Evolutionary conservation across 2,113 vertebrate genomes (phyloP), one percentile per base, ranked within the genome.

Genomic region (Pogonocichla stellata): DNA sequence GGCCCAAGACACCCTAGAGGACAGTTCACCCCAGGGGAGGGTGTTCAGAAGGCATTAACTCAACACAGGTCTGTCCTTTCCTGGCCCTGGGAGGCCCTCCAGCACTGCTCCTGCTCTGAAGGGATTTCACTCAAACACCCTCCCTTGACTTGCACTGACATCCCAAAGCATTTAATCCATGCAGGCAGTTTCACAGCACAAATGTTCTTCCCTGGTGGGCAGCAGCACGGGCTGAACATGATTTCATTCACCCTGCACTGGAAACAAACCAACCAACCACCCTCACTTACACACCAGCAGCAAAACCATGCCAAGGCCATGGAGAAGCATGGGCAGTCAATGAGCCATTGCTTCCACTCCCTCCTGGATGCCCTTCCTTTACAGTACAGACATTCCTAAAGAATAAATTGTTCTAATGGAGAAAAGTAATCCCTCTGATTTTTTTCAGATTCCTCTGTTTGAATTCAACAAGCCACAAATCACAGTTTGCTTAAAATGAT

Each of bases 141-240:
- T 72, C 36, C 48, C 53, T 11, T 14, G 9, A 43, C 45, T 40
- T 57, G 42, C n/a, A 82, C 33, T 18, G 14, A 43, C 25, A 51
- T 7, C n/a, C 33, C 33, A 12, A 60, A 83, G n/a, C 36, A 40
- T 12, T 20, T 23, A 42, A 75, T 47, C 14, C 48, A 3, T 12
- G 67, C 0, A 1, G 0, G 2, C 0, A 19, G 25, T 57, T 78
- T 50, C 42, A 60, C 0, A 0, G 73, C 7, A n/a, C n/a, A 86
- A 56, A 65, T 16, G 6, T 8, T 40, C 18, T 67, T 51, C 36
- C 40, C 58, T 20, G 20, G 18, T 26, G 70, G 28, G 66, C 61
- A 88, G 83, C 54, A 88, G n/a, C 15, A 42, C 28, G 84, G 56
- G 28, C 78, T 66, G 22, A 36, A n/a, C 13, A 20, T 0, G 5